Percentiles rank a stretch among this genome's conserved stretches.
Conservation (phyloP, 2,888 invertebrate genomes). For the Muschampia plurimacula region DNA sequence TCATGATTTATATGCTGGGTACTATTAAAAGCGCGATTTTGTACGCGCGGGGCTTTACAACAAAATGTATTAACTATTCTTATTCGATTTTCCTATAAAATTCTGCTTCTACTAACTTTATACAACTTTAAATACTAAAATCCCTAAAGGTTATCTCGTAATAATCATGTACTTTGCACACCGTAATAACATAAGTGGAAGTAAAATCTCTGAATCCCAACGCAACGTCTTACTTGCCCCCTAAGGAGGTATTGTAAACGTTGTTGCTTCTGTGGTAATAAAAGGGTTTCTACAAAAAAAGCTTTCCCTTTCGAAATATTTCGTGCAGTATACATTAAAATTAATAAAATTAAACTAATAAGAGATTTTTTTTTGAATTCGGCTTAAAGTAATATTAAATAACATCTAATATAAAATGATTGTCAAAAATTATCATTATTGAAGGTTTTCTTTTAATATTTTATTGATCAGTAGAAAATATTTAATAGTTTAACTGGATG, state of each 20-base stretch:
- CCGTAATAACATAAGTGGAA: constrained; percentile 4
- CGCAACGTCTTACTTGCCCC: not conserved
- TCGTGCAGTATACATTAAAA: not conserved
- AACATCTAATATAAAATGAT: too few relatives aligned
- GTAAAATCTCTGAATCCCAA: not conserved
- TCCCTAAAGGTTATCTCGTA: not conserved
- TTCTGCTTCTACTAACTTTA: not conserved
- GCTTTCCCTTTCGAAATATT: not conserved
- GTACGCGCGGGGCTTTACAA: too few relatives aligned
- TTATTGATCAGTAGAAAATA: too few relatives aligned
- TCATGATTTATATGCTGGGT: too few relatives aligned
- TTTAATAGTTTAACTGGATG: too few relatives aligned
- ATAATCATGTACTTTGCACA: not conserved
- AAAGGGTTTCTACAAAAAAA: not conserved
- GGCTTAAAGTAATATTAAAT: too few relatives aligned
- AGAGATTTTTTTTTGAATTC: too few relatives aligned
- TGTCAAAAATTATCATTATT: too few relatives aligned
- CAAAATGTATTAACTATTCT: too few relatives aligned
- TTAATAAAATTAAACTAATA: too few relatives aligned
- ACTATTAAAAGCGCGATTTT: too few relatives aligned
- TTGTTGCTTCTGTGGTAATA: constrained; percentile 1
- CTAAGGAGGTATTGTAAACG: constrained; percentile 3
- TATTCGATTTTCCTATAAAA: not conserved
- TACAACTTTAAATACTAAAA: not conserved
- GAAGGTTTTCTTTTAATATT: too few relatives aligned